A percentile compares a stretch with the other conserved stretches of the same genome.
Evolutionary conservation across 2,797 vertebrate genomes (phyloP).

Genomic region (Neosilurus mollespiculum): DNA sequence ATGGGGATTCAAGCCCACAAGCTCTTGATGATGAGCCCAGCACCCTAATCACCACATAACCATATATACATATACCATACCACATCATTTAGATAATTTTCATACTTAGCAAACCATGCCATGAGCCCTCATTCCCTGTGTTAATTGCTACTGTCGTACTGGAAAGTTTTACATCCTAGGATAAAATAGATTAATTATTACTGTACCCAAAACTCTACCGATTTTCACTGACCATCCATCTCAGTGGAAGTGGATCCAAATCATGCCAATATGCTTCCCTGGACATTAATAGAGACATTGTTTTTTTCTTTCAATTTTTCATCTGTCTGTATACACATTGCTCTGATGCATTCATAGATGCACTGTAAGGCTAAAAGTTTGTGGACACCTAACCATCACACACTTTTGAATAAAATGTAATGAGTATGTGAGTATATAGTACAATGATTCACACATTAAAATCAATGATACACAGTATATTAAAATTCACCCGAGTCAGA

Average conservation of each 20-base stretch:
- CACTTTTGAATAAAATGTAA: not conserved
- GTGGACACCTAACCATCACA: not conserved
- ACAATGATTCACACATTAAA: conserved; percentile 52
- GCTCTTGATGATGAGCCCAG: too few relatives aligned
- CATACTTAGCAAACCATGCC: not conserved
- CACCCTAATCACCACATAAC: too few relatives aligned
- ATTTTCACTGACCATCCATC: too few relatives aligned
- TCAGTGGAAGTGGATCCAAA: not conserved
- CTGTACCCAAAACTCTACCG: too few relatives aligned
- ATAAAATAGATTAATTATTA: too few relatives aligned
- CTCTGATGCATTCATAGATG: not conserved
- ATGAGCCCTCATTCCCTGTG: not conserved
- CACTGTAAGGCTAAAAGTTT: not conserved
- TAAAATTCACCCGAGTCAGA: conserved; percentile 76
- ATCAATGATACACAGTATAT: conserved; percentile 70
- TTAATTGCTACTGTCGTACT: not conserved
- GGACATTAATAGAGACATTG: not conserved
- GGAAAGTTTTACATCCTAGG: not conserved
- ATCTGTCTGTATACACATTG: not conserved
- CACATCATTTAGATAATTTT: not conserved
- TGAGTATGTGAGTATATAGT: not conserved
- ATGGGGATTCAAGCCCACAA: too few relatives aligned
- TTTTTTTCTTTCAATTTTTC: not conserved
- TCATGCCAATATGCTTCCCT: not conserved
- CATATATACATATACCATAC: not conserved